Conservation (phyloP, 2,797 vertebrate species). For the Leptoclinus maculatus region DNA sequence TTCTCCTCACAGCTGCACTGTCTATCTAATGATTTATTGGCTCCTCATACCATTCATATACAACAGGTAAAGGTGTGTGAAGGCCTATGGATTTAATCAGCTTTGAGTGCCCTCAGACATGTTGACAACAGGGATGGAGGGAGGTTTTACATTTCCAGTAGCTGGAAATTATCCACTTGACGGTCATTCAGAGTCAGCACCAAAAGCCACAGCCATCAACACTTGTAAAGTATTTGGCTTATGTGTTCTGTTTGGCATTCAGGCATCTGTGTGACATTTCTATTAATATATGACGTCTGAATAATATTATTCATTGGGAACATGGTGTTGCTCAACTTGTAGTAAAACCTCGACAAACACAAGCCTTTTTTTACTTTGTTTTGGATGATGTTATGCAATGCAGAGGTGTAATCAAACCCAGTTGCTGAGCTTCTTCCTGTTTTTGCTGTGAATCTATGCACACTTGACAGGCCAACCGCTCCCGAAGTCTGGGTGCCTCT, state of each 20-base stretch:
- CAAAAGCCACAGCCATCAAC: background rate
- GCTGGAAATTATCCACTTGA: conserved; percentile 25
- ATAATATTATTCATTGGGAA: conserved; percentile 36
- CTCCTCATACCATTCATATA: conserved; percentile 13
- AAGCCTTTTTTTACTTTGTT: conserved; percentile 29
- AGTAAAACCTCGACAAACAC: conserved; percentile 37
- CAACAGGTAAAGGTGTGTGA: conserved; percentile 30
- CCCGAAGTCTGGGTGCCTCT: conserved; percentile 93
- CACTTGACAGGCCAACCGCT: conserved; percentile 92
- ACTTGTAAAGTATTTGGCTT: background rate
- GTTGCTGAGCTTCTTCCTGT: conserved; percentile 66
- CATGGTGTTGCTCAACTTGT: conserved; percentile 41
- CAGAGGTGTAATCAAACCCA: conserved; percentile 69
- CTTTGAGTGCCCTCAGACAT: conserved; percentile 12
- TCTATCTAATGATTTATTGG: conserved; percentile 46
- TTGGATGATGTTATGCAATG: conserved; percentile 50
- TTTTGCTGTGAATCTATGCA: conserved; percentile 63
- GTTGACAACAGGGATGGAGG: conserved; percentile 34
- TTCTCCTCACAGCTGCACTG: conserved; percentile 51
- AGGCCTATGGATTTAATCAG: conserved; percentile 9
- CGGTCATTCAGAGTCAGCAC: conserved; percentile 28
- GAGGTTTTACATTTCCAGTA: conserved; percentile 16
- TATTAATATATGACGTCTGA: background rate
- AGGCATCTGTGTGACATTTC: conserved; percentile 20
- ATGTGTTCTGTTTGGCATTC: conserved; percentile 8